A percentile compares a stretch with the other conserved stretches of the same genome.
phyloP scores from a whole-genome alignment of 2,888 invertebrate species.

The Trimorus sp. region DNA sequence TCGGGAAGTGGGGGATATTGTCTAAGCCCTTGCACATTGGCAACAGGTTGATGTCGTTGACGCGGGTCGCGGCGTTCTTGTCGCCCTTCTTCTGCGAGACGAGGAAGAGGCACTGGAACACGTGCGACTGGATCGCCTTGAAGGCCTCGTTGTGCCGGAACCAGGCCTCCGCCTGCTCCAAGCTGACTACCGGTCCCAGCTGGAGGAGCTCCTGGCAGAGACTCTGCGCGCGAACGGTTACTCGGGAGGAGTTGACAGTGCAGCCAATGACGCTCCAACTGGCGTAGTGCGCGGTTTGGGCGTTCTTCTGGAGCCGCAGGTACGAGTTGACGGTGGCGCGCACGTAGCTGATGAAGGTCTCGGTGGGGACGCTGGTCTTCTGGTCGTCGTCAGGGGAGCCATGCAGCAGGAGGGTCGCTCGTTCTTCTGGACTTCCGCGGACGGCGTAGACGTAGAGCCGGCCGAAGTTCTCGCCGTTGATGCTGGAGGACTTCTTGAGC shows the following conservation, averaged over 20 bases:
- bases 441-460: constrained; percentile 78
- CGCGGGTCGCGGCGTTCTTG: constrained; percentile 78
- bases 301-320: constrained; percentile 86
- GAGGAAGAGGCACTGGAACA: constrained; percentile 83
- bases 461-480: constrained; percentile 80
- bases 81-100: constrained; percentile 83
- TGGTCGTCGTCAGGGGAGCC: constrained; percentile 78
- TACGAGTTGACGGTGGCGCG: constrained; percentile 90
- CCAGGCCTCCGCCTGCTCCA: constrained; percentile 80
- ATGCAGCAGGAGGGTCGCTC: constrained; percentile 75
- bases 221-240: constrained; percentile 84
- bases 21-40: constrained; percentile 85
- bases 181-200: constrained; percentile 79
- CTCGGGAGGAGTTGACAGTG: constrained; percentile 83
- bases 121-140: constrained; percentile 82
- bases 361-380: constrained; percentile 75
- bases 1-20: constrained; percentile 89
- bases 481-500: constrained; percentile 76
- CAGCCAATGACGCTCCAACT: constrained; percentile 86
- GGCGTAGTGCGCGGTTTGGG: constrained; percentile 83
- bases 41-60: constrained; percentile 82
- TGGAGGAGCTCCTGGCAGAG: constrained; percentile 83
- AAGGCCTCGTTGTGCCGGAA: constrained; percentile 82
- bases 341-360: constrained; percentile 85
- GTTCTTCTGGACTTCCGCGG: constrained; percentile 77